A percentile compares a stretch with the other conserved stretches of the same genome.
These are phyloP conservation scores for Clostera curtula DNA, from an alignment of 2,888 invertebrate genomes.

Conservation along the genomic window DNA sequence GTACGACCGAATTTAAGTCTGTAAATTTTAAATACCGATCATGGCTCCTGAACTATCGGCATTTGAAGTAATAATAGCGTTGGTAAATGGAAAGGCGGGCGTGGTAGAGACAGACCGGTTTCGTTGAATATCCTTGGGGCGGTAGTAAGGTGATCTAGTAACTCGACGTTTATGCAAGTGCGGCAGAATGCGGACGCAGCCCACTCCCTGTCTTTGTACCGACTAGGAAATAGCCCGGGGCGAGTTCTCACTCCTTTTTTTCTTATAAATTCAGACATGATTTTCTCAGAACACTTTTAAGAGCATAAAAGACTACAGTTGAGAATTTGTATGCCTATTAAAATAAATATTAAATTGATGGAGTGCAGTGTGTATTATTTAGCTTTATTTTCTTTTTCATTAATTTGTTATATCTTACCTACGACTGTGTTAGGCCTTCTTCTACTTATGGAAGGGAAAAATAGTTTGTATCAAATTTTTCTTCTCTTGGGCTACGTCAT, in stretches of 20 bases:
- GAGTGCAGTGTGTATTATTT: background rate
- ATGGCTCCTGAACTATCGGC: conserved; percentile 21
- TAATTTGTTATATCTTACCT: no score
- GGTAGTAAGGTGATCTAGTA: conserved; percentile 66
- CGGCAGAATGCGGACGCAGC: conserved; percentile 66
- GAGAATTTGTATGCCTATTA: background rate
- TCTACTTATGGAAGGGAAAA: no score
- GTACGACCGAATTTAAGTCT: conserved; percentile 15
- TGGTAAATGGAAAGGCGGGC: conserved; percentile 66
- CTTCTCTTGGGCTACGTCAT: no score
- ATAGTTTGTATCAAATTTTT: no score
- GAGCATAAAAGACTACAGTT: no score
- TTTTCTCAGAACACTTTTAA: background rate
- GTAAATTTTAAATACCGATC: conserved; percentile 22
- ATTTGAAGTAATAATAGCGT: conserved; percentile 39
- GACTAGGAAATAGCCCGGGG: conserved; percentile 48
- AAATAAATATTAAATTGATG: background rate
- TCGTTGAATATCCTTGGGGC: conserved; percentile 58
- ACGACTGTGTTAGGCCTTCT: no score
- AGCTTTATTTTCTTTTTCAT: no score
- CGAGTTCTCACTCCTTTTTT: conserved; percentile 27
- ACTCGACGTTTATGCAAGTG: conserved; percentile 34
- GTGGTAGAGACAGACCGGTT: conserved; percentile 55
- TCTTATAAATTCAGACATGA: background rate
- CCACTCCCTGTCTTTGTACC: conserved; percentile 44